A percentile compares a stretch with the other conserved stretches of the same genome.
phyloP scores from a whole-genome alignment of 92 coral and sea anemone species.

The Epizoanthus scotinus region DNA sequence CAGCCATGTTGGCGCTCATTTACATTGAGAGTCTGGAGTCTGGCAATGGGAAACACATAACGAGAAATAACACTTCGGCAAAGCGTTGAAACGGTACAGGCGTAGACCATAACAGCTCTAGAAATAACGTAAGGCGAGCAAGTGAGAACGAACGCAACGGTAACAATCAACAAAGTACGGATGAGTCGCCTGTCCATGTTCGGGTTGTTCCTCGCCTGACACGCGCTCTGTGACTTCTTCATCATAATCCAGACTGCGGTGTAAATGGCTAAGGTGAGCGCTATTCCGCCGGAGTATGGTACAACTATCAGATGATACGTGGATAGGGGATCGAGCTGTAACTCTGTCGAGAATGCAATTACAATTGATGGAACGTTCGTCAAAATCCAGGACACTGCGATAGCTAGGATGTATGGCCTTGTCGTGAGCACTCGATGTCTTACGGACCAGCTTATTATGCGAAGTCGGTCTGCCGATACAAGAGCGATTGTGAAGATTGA shows the following conservation, averaged over 20 bases:
- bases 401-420: slow-evolving; percentile 18
- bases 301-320: not conserved
- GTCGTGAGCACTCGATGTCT: slow-evolving; percentile 12
- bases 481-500: slow-evolving; percentile 16
- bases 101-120: slow-evolving; percentile 1
- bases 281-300: slow-evolving; percentile 2
- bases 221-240: slow-evolving; percentile 11
- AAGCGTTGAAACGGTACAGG: not conserved
- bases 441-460: not conserved
- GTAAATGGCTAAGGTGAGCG: not conserved
- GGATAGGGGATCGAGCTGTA: not conserved
- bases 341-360: not conserved
- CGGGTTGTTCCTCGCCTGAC: not conserved
- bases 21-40: too few species aligned
- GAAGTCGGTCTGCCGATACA: slow-evolving; percentile 12
- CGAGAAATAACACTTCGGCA: not conserved
- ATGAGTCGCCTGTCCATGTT: slow-evolving; percentile 21
- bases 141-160: slow-evolving; percentile 4
- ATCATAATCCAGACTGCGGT: not conserved
- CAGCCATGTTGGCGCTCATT: too few species aligned
- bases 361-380: slow-evolving; percentile 5
- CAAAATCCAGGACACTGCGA: slow-evolving; percentile 17
- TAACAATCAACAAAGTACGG: slow-evolving; percentile 7
- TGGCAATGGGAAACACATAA: slow-evolving; percentile 5
- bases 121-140: slow-evolving; percentile 13